Conservation (phyloP, 2,888 invertebrate genomes). For the Drosophila lacicola region DNA sequence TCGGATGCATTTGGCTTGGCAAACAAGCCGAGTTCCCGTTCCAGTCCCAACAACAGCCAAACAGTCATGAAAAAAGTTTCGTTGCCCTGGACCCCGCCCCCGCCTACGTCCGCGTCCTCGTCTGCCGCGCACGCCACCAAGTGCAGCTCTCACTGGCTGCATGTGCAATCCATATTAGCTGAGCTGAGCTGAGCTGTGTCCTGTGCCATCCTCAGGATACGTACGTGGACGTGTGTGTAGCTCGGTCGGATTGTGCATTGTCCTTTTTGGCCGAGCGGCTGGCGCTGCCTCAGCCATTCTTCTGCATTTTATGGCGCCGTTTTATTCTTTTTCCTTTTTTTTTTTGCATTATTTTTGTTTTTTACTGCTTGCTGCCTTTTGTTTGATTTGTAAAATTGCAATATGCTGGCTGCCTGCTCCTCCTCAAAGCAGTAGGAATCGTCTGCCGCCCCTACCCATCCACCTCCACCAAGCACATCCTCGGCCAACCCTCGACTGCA, state of each 20-base stretch:
- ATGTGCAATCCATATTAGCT: conserved; percentile 79
- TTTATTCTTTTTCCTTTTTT: conserved; percentile 25
- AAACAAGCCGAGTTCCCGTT: conserved; percentile 55
- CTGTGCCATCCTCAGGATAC: conserved; percentile 57
- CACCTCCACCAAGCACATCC: neutral
- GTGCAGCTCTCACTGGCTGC: conserved; percentile 41
- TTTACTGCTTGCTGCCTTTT: conserved; percentile 63
- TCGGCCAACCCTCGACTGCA: conserved; percentile 24
- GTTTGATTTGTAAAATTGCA: conserved; percentile 80
- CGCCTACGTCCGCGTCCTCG: conserved; percentile 12
- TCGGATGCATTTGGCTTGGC: conserved; percentile 77
- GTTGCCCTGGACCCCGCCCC: conserved; percentile 2
- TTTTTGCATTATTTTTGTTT: conserved; percentile 22
- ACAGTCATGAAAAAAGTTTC: conserved; percentile 80
- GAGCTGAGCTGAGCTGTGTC: conserved; percentile 39
- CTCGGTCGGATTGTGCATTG: conserved; percentile 67
- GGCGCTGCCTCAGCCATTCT: conserved; percentile 49
- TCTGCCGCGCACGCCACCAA: neutral
- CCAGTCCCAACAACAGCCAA: conserved; percentile 59
- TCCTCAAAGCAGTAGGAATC: conserved; percentile 19
- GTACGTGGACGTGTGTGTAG: conserved; percentile 18
- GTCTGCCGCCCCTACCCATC: conserved; percentile 14
- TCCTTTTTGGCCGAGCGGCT: conserved; percentile 72
- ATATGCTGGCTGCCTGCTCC: conserved; percentile 70
- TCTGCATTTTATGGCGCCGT: conserved; percentile 49